Conservation (phyloP, 2,113 vertebrate species). For the Tragelaphus imberbis region DNA sequence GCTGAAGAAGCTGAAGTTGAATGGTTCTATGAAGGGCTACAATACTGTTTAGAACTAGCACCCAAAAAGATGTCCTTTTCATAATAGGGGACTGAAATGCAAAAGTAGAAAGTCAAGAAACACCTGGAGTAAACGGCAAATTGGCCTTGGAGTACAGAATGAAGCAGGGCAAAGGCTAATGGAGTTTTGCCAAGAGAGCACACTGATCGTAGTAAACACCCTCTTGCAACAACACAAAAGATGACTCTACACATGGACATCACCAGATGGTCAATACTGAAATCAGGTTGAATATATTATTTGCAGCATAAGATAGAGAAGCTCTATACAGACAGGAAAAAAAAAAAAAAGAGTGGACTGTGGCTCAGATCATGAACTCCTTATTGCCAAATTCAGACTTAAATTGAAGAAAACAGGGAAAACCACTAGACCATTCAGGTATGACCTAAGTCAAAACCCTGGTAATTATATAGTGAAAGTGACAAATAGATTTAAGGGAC, state of each 20-base stretch:
- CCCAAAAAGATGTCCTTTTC: not conserved
- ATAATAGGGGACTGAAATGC: not conserved
- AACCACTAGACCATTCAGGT: not conserved
- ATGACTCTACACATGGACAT: not conserved
- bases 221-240: not conserved
- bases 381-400: not conserved
- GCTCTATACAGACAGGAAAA: not conserved
- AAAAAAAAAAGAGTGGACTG: not conserved
- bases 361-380: not conserved
- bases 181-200: not conserved
- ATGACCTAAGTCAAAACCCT: not conserved
- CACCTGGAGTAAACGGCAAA: not conserved
- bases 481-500: not conserved
- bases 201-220: not conserved
- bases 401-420: not conserved
- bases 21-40: not conserved
- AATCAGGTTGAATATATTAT: not conserved
- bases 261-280: not conserved
- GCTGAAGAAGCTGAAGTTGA: not conserved
- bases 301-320: not conserved
- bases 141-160: not conserved
- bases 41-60: not conserved
- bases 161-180: not conserved
- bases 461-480: not conserved
- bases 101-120: not conserved